Base-by-base conservation (phyloP, 2,888 invertebrate genomes). In the Zhuqinia jingwanae region DNA sequence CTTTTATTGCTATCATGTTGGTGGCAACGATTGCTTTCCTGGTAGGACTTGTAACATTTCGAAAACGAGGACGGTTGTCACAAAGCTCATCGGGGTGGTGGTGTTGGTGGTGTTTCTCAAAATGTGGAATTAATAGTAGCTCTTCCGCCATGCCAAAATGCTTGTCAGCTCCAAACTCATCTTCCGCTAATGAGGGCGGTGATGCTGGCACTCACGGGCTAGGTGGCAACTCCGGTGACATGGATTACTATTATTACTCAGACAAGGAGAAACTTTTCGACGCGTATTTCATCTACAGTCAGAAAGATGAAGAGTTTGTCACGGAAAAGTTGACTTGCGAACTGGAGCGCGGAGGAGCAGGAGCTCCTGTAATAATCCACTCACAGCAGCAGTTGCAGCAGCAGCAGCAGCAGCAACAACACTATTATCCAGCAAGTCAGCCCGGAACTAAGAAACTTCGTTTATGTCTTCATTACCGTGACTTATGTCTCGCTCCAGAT, bases 211-310 rank as follows among this genome's bases (percentile, higher is more conserved):
- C 42, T 47, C 45, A n/a, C n/a, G 70, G 65, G 20, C 27, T 20
- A 13, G 70, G 73, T 27, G 63, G 79, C 20, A 78, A 45, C 60
- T 11, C 42, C 1, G 30, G n/a, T 50, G 77, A 76, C 65, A 50
- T 47, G 60, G 84, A 77, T 27, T 76, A 79, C 78, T 68, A 76
- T 22, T 68, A 70, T 47, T 87, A 82, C 60, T 88, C 89, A n/a
- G 89, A 89, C 20, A 30, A 60, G n/a, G 90, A 89, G 42, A 91
- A 90, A 87, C 85, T 90, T 81, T 97, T 96, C 93, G 97, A 98
- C 93, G 97, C 97, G 47, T 98, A 97, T 93, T 95, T 98, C 90
- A 96, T 96, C 92, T 98, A 97, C 93, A 96, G 96, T 93, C 96
- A 96, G 65, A 96, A 96, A 93, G 97, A 97, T 93, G 96, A 97